phyloP scores from a whole-genome alignment of 2,797 vertebrate species.

The Mormyrus proboscirostris region DNA sequence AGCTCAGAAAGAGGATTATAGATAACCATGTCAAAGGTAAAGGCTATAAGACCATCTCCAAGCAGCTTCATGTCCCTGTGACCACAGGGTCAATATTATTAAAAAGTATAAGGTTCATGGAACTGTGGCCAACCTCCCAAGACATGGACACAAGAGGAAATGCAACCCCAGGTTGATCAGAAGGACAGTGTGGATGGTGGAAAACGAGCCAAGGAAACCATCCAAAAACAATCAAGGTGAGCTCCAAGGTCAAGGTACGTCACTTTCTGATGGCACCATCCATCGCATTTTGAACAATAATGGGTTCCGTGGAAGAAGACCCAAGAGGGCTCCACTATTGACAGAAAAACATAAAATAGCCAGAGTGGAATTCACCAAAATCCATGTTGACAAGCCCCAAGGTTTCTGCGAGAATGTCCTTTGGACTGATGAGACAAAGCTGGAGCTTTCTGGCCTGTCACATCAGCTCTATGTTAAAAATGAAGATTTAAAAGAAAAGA shows the following conservation, averaged over 20 bases:
- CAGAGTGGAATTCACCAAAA: neutral
- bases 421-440: neutral
- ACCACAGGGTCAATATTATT: neutral
- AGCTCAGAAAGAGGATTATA: neutral
- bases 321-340: neutral
- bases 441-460: neutral
- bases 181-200: neutral
- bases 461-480: neutral
- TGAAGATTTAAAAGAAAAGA: neutral
- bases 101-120: neutral
- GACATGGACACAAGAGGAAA: neutral
- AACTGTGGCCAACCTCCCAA: neutral
- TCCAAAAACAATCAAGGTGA: neutral
- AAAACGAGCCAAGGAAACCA: neutral
- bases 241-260: neutral
- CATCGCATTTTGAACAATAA: neutral
- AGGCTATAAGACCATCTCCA: neutral
- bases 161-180: neutral
- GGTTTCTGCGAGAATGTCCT: neutral
- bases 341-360: neutral
- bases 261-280: neutral
- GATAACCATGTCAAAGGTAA: neutral
- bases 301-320: neutral
- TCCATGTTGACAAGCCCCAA: neutral
- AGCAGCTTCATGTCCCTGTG: neutral